Percentiles rank a stretch among this genome's conserved stretches.
Conservation (phyloP, 2,113 vertebrate species). For the Tricholaema leucomelas region DNA sequence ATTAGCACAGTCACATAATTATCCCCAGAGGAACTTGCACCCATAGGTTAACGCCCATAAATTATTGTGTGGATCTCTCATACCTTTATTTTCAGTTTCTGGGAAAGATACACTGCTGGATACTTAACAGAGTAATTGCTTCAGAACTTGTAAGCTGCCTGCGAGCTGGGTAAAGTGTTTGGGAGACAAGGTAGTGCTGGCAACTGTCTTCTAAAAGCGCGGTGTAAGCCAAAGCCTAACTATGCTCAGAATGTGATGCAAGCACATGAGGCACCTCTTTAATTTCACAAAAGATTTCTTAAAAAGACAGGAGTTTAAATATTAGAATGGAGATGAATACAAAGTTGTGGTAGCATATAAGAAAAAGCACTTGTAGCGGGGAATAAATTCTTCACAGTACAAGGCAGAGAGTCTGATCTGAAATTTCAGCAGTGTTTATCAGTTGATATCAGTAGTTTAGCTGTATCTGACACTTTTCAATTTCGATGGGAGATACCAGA, state of each 20-base stretch:
- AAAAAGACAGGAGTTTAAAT: not conserved
- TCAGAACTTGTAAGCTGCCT: not conserved
- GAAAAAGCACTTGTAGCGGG: not conserved
- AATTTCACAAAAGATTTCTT: constrained; percentile 13
- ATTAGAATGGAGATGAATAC: not conserved
- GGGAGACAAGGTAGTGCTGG: not conserved
- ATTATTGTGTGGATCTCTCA: constrained; percentile 7
- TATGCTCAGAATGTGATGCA: constrained; percentile 21
- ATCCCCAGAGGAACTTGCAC: constrained; percentile 32
- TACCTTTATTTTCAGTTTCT: constrained; percentile 44
- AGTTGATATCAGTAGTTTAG: not conserved
- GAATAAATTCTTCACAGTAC: not conserved
- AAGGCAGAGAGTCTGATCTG: not conserved
- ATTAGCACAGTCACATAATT: constrained; percentile 50
- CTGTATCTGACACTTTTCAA: not conserved
- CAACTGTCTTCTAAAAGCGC: not conserved
- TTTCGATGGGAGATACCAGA: not conserved
- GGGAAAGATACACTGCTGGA: constrained; percentile 11
- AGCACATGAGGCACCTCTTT: not conserved
- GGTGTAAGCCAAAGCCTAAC: not conserved
- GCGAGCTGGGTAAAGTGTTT: not conserved
- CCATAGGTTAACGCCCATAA: constrained; percentile 40
- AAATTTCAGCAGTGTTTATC: not conserved
- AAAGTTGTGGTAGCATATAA: not conserved
- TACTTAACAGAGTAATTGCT: constrained; percentile 5